Evolutionary conservation across 2,888 invertebrate species (phyloP), one percentile per base, ranked within the genome.

Genomic region (Branchellion lobata): DNA sequence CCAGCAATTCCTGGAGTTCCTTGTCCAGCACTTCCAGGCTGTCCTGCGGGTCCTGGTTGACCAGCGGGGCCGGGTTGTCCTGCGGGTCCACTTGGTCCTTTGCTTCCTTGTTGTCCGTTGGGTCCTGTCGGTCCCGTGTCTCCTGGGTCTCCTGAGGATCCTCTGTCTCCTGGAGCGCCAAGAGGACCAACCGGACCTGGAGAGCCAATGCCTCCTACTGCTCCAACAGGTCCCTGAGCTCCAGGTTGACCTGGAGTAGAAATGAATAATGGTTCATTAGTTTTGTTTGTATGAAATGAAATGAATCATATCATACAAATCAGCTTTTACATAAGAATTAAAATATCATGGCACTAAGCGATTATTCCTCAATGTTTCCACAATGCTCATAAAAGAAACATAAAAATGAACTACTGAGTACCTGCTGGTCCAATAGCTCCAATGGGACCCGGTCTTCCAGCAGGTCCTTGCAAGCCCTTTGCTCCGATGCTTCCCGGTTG

Each of bases 391-490:
- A n/a, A n/a, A n/a, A n/a, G n/a, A n/a, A n/a, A n/a, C n/a, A n/a
- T n/a, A n/a, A n/a, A n/a, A n/a, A n/a, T n/a, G n/a, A n/a, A n/a
- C n/a, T n/a, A n/a, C n/a, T n/a, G n/a, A n/a, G 29, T 31, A 40
- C 80, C 80, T 40, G 47, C 57, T 71, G 71, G 72, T 53, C 83
- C 83, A 36, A 29, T 29, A n/a, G 36, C 65, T 69, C 84, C 84
- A 53, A 77, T 72, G 1, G 24, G 14, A 27, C 84, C 83, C 24
- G 80, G 80, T 24, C 71, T 21, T 29, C 81, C 81, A 47, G 81
- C 57, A 27, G 47, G 61, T 36, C 81, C 81, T 68, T 68, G 36
- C 34, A 79, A 34, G 18, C 82, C 81, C 27, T 53, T 71, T 51
- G 47, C 36, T 33, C 82, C 82, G 24, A 40, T 31, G 24, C 57